Conservation (phyloP, 2,113 vertebrate species). For the Archilochus colubris region DNA sequence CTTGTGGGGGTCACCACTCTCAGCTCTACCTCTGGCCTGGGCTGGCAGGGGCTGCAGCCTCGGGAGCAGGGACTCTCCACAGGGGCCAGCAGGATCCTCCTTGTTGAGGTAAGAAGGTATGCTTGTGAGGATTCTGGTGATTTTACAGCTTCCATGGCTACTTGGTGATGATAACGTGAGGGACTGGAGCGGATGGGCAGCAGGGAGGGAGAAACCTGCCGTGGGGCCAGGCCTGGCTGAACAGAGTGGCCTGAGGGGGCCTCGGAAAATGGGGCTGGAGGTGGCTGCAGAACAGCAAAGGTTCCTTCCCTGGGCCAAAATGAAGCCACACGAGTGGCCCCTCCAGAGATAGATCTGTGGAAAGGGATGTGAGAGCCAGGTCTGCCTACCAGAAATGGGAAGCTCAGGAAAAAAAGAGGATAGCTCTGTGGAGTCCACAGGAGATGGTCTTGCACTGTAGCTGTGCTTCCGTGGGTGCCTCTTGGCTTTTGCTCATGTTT, state of each 20-base stretch:
- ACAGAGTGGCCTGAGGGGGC: background rate
- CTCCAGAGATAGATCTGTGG: background rate
- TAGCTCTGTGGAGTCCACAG: rapidly evolving
- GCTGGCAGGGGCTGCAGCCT: background rate
- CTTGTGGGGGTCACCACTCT: too few relatives aligned
- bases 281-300: background rate
- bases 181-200: background rate
- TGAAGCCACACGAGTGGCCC: rapidly evolving
- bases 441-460: too few relatives aligned
- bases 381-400: rapidly evolving
- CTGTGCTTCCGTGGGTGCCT: rapidly evolving
- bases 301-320: background rate
- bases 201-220: background rate
- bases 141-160: background rate
- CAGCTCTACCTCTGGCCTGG: too few relatives aligned
- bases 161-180: rapidly evolving
- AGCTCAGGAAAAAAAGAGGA: background rate
- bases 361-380: background rate
- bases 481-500: background rate
- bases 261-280: background rate
- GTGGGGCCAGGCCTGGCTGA: background rate
- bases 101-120: rapidly evolving
- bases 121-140: rapidly evolving
- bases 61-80: rapidly evolving
- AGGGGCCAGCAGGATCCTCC: rapidly evolving